Conservation (phyloP, 2,888 invertebrate species). For the Ophraella communa region DNA sequence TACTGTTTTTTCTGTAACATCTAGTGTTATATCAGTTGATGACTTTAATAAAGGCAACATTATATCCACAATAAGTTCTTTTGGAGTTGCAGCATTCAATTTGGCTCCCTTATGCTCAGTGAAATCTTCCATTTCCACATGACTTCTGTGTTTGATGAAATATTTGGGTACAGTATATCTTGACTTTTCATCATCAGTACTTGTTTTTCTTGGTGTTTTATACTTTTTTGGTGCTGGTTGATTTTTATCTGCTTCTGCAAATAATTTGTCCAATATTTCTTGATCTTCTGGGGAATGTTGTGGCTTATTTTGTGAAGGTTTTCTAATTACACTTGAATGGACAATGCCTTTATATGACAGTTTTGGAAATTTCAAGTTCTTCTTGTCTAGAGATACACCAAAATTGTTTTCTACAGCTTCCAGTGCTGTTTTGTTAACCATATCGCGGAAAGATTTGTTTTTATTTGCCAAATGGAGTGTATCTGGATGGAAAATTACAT, state of each 20-base stretch:
- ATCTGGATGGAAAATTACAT: constrained; percentile 91
- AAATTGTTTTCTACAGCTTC: constrained; percentile 83
- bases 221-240: constrained; percentile 37
- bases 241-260: constrained; percentile 53
- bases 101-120: constrained; percentile 76
- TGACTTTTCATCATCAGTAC: constrained; percentile 57
- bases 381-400: constrained; percentile 77
- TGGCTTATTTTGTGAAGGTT: constrained; percentile 63
- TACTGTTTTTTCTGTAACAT: constrained; percentile 80
- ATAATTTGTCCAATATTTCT: constrained; percentile 65
- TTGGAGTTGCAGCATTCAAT: constrained; percentile 76
- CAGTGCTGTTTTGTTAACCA: constrained; percentile 85
- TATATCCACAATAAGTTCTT: constrained; percentile 78
- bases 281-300: constrained; percentile 58
- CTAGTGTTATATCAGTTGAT: constrained; percentile 79
- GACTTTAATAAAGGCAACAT: constrained; percentile 84
- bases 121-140: constrained; percentile 83
- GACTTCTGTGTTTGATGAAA: constrained; percentile 79
- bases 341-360: constrained; percentile 79
- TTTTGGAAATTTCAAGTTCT: constrained; percentile 84
- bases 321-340: constrained; percentile 78
- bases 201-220: constrained; percentile 48
- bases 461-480: constrained; percentile 79
- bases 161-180: constrained; percentile 80
- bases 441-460: constrained; percentile 74